These are phyloP conservation scores for Pseudomyrmex flavicornis DNA, from an alignment of 1,140 invertebrate genomes.

Conservation along the genomic window DNA sequence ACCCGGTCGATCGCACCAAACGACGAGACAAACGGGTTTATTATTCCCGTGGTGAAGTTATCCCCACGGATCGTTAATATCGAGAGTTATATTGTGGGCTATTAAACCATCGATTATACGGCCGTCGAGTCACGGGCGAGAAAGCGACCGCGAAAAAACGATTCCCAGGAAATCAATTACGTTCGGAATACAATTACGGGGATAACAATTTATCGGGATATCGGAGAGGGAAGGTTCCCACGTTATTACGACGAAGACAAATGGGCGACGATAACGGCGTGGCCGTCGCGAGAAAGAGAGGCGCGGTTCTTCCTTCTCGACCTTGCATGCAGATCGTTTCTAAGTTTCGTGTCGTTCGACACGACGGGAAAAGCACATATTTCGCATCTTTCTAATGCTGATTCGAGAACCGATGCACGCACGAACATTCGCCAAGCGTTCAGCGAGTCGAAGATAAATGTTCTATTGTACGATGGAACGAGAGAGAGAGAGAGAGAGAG, in stretches of 20 bases:
- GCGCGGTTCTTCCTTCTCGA: not conserved
- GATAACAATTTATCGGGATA: constrained; percentile 69
- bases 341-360: constrained; percentile 39
- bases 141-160: constrained; percentile 44
- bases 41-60: constrained; percentile 45
- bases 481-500: not conserved
- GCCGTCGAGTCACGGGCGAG: constrained; percentile 6
- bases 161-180: constrained; percentile 70
- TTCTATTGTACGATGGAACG: not conserved
- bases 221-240: constrained; percentile 46
- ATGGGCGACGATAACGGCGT: not conserved
- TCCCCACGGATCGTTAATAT: constrained; percentile 60
- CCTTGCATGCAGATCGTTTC: not conserved
- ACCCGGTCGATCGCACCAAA: constrained; percentile 52
- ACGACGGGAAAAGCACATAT: not conserved
- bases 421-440: not conserved
- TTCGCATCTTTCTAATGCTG: not conserved
- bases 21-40: constrained; percentile 63
- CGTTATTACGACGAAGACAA: constrained; percentile 52
- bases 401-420: not conserved
- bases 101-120: constrained; percentile 72
- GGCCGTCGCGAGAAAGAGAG: not conserved
- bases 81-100: constrained; percentile 69
- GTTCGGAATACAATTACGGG: constrained; percentile 66
- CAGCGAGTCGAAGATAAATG: not conserved